These are phyloP conservation scores for Montipora sp. DNA, from an alignment of 64 coral and sea anemone species.

Conservation along the genomic window DNA sequence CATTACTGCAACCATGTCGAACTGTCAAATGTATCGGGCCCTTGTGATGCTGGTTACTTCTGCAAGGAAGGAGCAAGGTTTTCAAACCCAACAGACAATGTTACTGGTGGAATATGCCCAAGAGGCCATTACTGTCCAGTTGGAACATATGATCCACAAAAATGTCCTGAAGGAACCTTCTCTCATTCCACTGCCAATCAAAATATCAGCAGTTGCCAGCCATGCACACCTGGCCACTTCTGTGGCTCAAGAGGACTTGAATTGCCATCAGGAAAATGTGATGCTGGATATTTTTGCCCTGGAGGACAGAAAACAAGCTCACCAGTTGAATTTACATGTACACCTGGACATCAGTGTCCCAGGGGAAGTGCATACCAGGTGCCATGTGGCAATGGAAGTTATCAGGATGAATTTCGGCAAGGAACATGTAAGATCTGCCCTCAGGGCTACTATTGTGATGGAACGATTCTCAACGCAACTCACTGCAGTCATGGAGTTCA, in stretches of 20 bases:
- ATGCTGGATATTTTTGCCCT: slow-evolving; percentile 90
- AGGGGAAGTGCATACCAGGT: slow-evolving; percentile 71
- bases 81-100: slow-evolving; percentile 82
- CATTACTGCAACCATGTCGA: slow-evolving; percentile 74
- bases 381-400: slow-evolving; percentile 75
- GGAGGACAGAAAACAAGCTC: slow-evolving; percentile 77
- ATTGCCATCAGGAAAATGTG: slow-evolving; percentile 77
- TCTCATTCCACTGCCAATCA: slow-evolving; percentile 81
- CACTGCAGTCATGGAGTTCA: slow-evolving; percentile 95
- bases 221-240: slow-evolving; percentile 77
- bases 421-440: slow-evolving; percentile 84
- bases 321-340: slow-evolving; percentile 74
- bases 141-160: slow-evolving; percentile 80
- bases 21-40: slow-evolving; percentile 82
- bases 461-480: slow-evolving; percentile 84
- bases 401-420: slow-evolving; percentile 86
- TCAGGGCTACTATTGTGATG: slow-evolving; percentile 95
- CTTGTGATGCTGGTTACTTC: slow-evolving; percentile 93
- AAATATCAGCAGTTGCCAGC: slow-evolving; percentile 78
- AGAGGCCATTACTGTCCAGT: slow-evolving; percentile 79
- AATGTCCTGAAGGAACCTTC: slow-evolving; percentile 89
- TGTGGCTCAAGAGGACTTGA: slow-evolving; percentile 83
- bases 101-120: slow-evolving; percentile 84
- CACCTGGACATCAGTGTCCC: slow-evolving; percentile 90
- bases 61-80: slow-evolving; percentile 80